These are phyloP conservation scores for Ictalurus punctatus DNA, from an alignment of 2,113 vertebrate genomes.

Conservation along the genomic window DNA sequence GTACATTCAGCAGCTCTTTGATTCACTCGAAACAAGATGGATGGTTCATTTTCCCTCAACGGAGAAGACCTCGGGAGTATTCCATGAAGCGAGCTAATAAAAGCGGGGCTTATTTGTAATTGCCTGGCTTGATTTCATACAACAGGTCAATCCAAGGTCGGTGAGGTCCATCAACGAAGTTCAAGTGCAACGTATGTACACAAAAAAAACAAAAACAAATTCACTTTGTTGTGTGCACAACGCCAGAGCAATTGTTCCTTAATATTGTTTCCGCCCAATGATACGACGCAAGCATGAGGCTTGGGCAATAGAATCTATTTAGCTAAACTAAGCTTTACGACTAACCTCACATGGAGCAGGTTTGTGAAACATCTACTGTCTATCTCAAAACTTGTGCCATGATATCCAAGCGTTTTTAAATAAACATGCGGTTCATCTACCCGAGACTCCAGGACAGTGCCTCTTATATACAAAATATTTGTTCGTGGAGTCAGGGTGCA, in stretches of 20 bases:
- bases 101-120: neutral
- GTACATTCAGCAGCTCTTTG: neutral
- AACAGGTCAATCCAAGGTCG: neutral
- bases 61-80: neutral
- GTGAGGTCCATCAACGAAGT: neutral
- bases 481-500: neutral
- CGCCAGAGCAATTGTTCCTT: too few relatives aligned
- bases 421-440: too few relatives aligned
- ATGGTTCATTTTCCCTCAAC: neutral
- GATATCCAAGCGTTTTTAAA: neutral
- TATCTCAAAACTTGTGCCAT: neutral
- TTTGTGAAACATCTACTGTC: too few relatives aligned
- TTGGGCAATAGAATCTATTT: too few relatives aligned
- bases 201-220: too few relatives aligned
- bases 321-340: too few relatives aligned
- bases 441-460: too few relatives aligned
- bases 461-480: neutral
- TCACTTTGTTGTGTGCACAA: too few relatives aligned
- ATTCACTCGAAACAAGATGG: neutral
- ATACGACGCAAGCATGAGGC: too few relatives aligned
- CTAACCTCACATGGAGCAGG: too few relatives aligned
- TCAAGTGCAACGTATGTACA: neutral
- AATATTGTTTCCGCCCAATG: too few relatives aligned
- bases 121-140: neutral
- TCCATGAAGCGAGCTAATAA: neutral